Base-by-base conservation (phyloP, 2,888 invertebrate species). In the Siphonodentalium dalli region DNA sequence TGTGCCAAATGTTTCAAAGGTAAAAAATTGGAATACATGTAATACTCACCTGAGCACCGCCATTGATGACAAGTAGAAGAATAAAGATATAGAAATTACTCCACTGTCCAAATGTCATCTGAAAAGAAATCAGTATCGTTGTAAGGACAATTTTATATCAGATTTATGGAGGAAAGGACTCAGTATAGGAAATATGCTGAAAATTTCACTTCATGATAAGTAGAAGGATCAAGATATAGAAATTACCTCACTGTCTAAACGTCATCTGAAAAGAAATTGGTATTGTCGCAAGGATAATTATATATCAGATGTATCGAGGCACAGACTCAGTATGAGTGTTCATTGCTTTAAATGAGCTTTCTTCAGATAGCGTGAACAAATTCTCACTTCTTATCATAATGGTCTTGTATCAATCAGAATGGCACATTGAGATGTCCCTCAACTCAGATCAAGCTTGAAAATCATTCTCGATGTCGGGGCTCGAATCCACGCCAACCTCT, bases 141-240 rank as follows among this genome's bases (percentile, higher is more conserved):
- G n/a, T n/a, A n/a, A n/a, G n/a, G n/a, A n/a, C 15, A 29, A 42
- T 20, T 26, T 42, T 8, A 28, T 28, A 3, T 42, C 15, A 42
- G 13, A 27, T 3, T 8, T 9, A 15, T 15, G 29, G 29, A 26
- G 15, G 8, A 27, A 42, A 7, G 24, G 20, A 3, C 24, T 24
- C 7, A n/a, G 24, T 21, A 7, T 29, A n/a, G n/a, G n/a, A n/a
- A n/a, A n/a, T n/a, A n/a, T n/a, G n/a, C 75, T 79, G 79, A 18
- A 78, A 79, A 27, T 80, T 71, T 18, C 84, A 84, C 70, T 81
- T 83, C 31, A 83, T 52, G 63, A 80, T 80, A 39, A 84, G 68
- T 27, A 83, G 62, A 1, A 81, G 3, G 39, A 77, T 63, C 37
- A 82, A 75, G 18, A 80, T 56, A 18, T 54, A 65, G 48, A 79